These are phyloP conservation scores for Monopis laevigella DNA, from an alignment of 2,888 invertebrate genomes.

Conservation along the genomic window DNA sequence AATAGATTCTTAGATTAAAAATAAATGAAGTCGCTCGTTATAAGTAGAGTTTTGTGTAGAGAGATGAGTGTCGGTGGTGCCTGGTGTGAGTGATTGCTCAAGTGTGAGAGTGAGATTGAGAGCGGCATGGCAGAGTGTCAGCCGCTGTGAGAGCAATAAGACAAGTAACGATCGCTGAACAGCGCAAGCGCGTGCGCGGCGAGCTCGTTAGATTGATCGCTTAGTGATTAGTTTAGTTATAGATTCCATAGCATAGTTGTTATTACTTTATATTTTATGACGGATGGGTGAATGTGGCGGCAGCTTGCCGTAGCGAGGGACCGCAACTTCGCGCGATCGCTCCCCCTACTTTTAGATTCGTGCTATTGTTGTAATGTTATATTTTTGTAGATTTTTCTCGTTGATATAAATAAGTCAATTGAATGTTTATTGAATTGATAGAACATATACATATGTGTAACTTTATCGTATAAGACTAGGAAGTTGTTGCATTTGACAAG, in stretches of 20 bases:
- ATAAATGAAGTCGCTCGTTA: too few species aligned
- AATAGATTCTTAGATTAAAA: too few species aligned
- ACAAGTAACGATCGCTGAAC: neutral
- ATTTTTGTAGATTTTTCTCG: constrained; percentile 66
- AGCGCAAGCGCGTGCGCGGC: constrained; percentile 37
- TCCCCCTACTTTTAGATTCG: constrained; percentile 47
- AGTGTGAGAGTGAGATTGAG: constrained; percentile 6
- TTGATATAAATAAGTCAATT: constrained; percentile 66
- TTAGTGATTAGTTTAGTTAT: constrained; percentile 61
- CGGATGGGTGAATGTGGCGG: constrained; percentile 21
- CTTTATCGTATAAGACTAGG: constrained; percentile 64
- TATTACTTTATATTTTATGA: constrained; percentile 65
- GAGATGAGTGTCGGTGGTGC: too few species aligned
- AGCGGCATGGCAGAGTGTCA: neutral
- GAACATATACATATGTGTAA: constrained; percentile 45
- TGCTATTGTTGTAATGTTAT: constrained; percentile 58
- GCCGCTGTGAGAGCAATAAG: neutral
- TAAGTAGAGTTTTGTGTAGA: too few species aligned
- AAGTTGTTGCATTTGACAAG: constrained; percentile 63
- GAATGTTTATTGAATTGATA: constrained; percentile 63
- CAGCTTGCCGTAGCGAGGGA: neutral
- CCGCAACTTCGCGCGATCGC: constrained; percentile 23
- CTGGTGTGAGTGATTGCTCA: constrained; percentile 10
- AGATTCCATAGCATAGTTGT: constrained; percentile 62
- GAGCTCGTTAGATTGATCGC: constrained; percentile 57